Evolutionary conservation across 2,113 vertebrate genomes (phyloP).

Genomic region (Lagopus muta): DNA sequence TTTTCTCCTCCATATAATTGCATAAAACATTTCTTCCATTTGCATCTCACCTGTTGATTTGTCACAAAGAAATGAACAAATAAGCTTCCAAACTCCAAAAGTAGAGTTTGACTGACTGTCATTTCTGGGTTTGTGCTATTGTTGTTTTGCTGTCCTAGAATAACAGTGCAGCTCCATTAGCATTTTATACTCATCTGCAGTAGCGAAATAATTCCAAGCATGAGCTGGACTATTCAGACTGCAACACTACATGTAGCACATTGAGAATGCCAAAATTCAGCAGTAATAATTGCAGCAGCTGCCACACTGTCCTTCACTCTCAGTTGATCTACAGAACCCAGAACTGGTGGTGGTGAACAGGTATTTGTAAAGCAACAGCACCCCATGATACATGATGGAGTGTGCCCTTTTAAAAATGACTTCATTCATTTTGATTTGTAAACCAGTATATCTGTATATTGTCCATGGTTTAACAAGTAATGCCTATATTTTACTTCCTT

Average conservation of each 20-base stretch:
- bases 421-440: background rate
- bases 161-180: constrained; percentile 22
- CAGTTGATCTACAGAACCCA: background rate
- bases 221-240: constrained; percentile 30
- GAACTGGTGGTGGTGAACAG: background rate
- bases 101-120: constrained; percentile 12
- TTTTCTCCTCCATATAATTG: constrained; percentile 41
- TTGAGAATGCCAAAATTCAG: constrained; percentile 1
- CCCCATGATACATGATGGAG: background rate
- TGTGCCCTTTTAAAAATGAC: background rate
- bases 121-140: constrained; percentile 23
- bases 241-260: background rate
- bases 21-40: constrained; percentile 50
- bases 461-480: background rate
- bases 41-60: constrained; percentile 44
- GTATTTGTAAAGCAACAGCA: constrained; percentile 9
- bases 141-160: constrained; percentile 39
- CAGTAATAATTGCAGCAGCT: background rate
- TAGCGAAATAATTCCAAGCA: constrained; percentile 38
- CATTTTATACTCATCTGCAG: constrained; percentile 39
- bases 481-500: background rate
- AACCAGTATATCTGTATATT: background rate
- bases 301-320: background rate
- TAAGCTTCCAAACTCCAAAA: constrained; percentile 36
- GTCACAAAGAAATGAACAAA: constrained; percentile 40